Conservation (phyloP, 2,113 vertebrate genomes). For the Tupaia tana region DNA sequence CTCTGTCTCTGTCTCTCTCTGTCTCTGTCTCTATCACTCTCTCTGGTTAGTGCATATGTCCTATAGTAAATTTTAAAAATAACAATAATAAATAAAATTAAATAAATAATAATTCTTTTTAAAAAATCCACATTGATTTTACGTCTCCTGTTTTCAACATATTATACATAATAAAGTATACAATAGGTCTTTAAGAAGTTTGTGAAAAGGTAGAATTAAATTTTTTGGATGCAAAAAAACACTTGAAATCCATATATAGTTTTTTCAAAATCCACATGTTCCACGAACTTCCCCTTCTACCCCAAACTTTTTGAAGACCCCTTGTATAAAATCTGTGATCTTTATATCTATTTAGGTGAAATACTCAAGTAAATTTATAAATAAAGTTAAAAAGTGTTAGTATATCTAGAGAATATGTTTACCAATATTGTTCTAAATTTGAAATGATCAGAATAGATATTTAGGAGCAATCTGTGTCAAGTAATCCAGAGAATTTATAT, state of each 20-base stretch:
- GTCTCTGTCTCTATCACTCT: too few species aligned
- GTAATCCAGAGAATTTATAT: background rate
- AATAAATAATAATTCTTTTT: background rate
- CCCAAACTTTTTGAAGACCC: too few species aligned
- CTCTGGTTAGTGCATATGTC: too few species aligned
- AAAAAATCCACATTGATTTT: conserved; percentile 24
- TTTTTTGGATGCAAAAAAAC: too few species aligned
- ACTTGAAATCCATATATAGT: too few species aligned
- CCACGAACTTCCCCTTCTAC: too few species aligned
- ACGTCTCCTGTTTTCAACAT: conserved; percentile 10
- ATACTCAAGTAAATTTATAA: background rate
- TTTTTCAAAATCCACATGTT: too few species aligned
- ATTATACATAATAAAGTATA: background rate
- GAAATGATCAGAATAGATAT: background rate
- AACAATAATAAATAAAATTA: too few species aligned
- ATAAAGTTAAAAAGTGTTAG: background rate
- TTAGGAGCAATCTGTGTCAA: background rate
- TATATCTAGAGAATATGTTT: background rate
- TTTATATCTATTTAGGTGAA: background rate
- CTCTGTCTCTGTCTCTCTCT: too few species aligned
- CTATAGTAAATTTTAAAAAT: too few species aligned
- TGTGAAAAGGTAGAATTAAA: too few species aligned
- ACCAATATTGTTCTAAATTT: background rate
- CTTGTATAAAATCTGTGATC: background rate
- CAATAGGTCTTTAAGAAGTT: too few species aligned